Evolutionary conservation across 2,113 vertebrate genomes (phyloP).

Genomic region (Ibidorhyncha struthersii): DNA sequence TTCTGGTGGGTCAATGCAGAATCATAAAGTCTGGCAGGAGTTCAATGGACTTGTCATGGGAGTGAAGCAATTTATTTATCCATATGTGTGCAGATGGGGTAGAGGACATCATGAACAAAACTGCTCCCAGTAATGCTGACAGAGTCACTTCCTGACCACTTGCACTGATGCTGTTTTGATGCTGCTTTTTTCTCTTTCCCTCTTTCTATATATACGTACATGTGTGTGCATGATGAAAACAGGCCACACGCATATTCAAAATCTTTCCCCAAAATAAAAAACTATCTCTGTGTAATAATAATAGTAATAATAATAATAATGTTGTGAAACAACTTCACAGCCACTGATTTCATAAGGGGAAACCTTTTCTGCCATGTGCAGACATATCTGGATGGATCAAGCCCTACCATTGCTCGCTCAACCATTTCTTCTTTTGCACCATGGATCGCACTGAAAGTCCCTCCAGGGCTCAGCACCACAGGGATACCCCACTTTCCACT

Average conservation of each 20-base stretch:
- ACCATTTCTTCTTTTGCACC: not conserved
- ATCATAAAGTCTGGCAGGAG: not conserved
- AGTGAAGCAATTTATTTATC: constrained; percentile 28
- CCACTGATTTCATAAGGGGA: not conserved
- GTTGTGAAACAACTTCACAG: not conserved
- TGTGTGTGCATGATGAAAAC: not conserved
- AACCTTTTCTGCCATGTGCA: not conserved
- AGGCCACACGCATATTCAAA: not conserved
- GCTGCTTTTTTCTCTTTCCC: not conserved
- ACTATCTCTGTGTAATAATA: not conserved
- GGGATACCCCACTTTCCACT: not conserved
- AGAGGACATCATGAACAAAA: constrained; percentile 26
- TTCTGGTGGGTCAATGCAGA: constrained; percentile 37
- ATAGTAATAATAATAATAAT: not conserved
- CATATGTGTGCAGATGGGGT: constrained; percentile 1
- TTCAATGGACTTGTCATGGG: not conserved
- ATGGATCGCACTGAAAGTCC: not conserved
- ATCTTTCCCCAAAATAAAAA: not conserved
- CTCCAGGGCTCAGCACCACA: not conserved
- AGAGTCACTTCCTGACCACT: not conserved
- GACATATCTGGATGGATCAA: not conserved
- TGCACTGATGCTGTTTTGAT: not conserved
- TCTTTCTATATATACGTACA: not conserved
- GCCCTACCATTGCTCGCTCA: not conserved
- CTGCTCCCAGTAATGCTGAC: not conserved